Percentiles rank a stretch among this genome's conserved stretches.
Evolutionary conservation across 2,797 vertebrate genomes (phyloP).

Genomic region (Triplophysa bombifrons): DNA sequence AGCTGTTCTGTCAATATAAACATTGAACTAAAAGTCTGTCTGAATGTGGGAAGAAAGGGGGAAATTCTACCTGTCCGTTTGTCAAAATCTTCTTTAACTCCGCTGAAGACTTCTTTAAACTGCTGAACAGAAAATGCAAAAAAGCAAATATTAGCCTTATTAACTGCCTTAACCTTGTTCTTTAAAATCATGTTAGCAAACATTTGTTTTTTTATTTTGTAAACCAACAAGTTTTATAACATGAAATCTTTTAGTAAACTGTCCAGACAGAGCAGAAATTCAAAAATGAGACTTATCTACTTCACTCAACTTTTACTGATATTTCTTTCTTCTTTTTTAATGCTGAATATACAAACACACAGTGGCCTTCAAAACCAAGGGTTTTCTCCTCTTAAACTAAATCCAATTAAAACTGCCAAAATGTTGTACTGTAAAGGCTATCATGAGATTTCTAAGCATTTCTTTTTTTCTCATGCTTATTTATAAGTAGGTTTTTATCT

Average conservation of each 20-base stretch:
- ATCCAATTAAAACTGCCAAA: slow-evolving; percentile 27
- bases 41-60: neutral
- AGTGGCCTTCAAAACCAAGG: slow-evolving; percentile 24
- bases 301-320: no score
- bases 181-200: neutral
- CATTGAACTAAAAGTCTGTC: neutral
- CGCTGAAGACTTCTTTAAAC: slow-evolving; percentile 96
- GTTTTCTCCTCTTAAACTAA: neutral
- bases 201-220: neutral
- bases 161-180: no score
- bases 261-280: neutral
- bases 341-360: neutral
- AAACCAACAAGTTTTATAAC: neutral
- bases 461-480: no score
- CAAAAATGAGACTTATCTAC: neutral
- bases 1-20: neutral
- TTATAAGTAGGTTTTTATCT: no score
- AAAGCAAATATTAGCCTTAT: slow-evolving; percentile 9
- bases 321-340: neutral
- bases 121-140: slow-evolving; percentile 60
- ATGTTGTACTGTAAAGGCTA: neutral
- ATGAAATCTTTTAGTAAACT: neutral
- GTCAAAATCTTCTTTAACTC: slow-evolving; percentile 96
- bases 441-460: neutral
- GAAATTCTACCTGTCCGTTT: slow-evolving; percentile 87